Base-by-base conservation (phyloP, 1,140 invertebrate genomes). In the Globodera ellingtonae region DNA sequence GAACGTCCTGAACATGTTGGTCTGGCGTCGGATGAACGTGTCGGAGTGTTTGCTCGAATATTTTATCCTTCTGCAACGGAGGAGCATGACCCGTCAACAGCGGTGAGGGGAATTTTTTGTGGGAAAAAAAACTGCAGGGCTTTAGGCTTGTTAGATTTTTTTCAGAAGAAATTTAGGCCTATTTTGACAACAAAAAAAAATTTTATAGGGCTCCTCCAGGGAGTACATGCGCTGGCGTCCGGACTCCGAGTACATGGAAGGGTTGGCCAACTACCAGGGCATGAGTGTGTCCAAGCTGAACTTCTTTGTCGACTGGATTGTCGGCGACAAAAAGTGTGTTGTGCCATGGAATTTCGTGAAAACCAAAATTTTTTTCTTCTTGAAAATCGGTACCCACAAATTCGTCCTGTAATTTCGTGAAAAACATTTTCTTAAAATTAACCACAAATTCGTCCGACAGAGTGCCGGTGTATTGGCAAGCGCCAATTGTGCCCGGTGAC, bases 401-500 rank as follows among this genome's bases (percentile, higher is more conserved):
- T 74, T 52, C 10, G 7, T 52, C 10, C 10, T 52, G 7, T 1
- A 52, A 52, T 52, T 52, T 52, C 10, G 6, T 13, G 13, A 47
- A 35, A 70, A 70, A 72, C 5, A 3, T 75, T 6, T 6, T 35
- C 35, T 35, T 35, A 35, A 35, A 35, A 35, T 35, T 35, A 3
- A 0, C 35, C 35, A 35, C 35, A 35, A 35, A 35, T 35, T 35
- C 3, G 35, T 35, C 35, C 35, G 6, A 44, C 18, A 79, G 50
- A 62, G 21, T 75, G 10, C 50, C 47, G 52, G 48, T 47, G 8
- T 15, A 48, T 13, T 85, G 84, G 84, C 83, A 84, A 44, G 62
- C 46, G 3, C 85, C 82, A 9, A 50, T 85, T 18, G 74, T 82
- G 82, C 83, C 86, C 87, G 56, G 86, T 81, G n/a, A 78, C 84